These are phyloP conservation scores for Athene cunicularia DNA, from an alignment of 2,113 vertebrate genomes.

Conservation along the genomic window DNA sequence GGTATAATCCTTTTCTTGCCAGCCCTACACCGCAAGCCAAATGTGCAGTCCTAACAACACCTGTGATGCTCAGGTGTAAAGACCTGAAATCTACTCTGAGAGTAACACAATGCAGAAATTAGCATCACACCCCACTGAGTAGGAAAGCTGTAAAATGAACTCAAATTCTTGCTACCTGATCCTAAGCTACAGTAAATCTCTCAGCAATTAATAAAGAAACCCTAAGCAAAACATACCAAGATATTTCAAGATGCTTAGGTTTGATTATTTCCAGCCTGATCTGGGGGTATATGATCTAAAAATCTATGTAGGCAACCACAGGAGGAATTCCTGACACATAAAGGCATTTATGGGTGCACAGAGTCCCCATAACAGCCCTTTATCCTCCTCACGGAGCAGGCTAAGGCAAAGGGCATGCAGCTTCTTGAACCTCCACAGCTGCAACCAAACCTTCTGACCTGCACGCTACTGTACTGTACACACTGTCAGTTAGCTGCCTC, in stretches of 20 bases:
- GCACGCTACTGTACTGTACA: not conserved
- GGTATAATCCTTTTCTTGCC: not conserved
- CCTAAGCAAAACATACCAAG: not conserved
- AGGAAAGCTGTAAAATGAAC: not conserved
- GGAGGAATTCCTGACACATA: not conserved
- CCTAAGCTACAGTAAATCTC: not conserved
- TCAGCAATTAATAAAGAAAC: not conserved
- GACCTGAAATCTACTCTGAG: not conserved
- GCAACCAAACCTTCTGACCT: not conserved
- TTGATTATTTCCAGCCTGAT: not conserved
- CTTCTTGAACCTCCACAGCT: not conserved
- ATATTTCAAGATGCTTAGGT: not conserved
- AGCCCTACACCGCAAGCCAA: slow-evolving; percentile 14
- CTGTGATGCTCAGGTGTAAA: not conserved
- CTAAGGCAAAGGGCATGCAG: not conserved
- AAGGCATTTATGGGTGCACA: not conserved
- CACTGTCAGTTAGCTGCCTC: fast-evolving
- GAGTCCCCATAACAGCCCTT: not conserved
- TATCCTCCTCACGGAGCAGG: not conserved
- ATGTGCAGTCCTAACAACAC: not conserved
- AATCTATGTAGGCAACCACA: not conserved
- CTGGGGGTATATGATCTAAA: not conserved
- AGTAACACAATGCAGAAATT: not conserved
- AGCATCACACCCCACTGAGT: not conserved
- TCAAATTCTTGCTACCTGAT: not conserved